Evolutionary conservation across 2,797 vertebrate genomes (phyloP), one percentile per base, ranked within the genome.

Genomic region (Sebastes jordani): DNA sequence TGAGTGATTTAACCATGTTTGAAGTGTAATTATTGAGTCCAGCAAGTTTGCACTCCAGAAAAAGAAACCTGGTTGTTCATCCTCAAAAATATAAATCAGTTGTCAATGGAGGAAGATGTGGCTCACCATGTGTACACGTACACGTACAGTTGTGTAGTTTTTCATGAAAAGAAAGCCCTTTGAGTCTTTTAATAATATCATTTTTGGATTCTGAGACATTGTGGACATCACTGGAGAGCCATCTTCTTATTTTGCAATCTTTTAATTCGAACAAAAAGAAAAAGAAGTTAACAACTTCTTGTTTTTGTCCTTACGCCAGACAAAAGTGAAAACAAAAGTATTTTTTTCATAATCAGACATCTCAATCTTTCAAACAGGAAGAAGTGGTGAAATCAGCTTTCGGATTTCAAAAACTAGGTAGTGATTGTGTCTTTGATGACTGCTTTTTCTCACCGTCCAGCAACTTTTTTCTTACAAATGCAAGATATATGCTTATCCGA

Each of bases 311-410:
- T 34, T 22, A 27, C 4, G 1, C 5, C n/a, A 65, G 10, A 32
- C 7, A n/a, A 1, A 6, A 14, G 42, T 14, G 1, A 62, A 34
- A 73, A 36, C 10, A 27, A 22, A 54, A 46, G 14, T 4, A 4
- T n/a, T 11, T 7, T 14, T 14, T 2, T n/a, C 3, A 1, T 5
- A 11, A 73, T 81, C 36, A 78, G 23, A 56, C 55, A 6, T 59
- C 0, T 30, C n/a, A 5, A 81, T 79, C 32, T 80, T 42, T 59
- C 5, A 66, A 34, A 81, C 36, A 89, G 74, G 78, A 87, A 64
- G 61, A 77, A 18, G 76, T 80, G 38, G n/a, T 34, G 63, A 78
- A 70, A 73, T 46, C 16, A 3, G 2, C 23, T 38, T 6, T 56
- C 34, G 38, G 38, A 20, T 46, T 65, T 54, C 11, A 73, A 76